Base-by-base conservation (phyloP, 2,797 vertebrate species). In the Premnoplex brunnescens region DNA sequence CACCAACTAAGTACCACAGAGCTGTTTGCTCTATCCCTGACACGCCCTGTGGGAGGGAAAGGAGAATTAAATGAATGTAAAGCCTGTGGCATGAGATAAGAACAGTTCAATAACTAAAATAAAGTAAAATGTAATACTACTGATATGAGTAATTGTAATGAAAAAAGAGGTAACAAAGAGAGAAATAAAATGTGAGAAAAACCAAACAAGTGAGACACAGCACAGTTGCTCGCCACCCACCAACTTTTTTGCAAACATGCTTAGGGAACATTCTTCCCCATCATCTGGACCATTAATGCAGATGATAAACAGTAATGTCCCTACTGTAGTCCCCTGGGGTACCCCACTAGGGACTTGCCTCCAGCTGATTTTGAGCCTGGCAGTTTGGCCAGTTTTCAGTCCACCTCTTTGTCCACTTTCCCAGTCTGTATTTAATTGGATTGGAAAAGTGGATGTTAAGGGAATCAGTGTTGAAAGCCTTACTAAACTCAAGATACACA, bases 11-110 rank as follows among this genome's bases (percentile, higher is more conserved):
- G 41, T 9, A 44, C 32, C 30, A 26, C 62, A 13, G 11, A 44
- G 32, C 8, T 16, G 17, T 8, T 26, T 44, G 41, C 32, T 44
- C 41, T 26, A 41, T 64, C 62, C 30, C 30, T n/a, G 41, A n/a
- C 15, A 22, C 10, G 7, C 20, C 7, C 8, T 16, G 32, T 17
- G 18, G 30, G 10, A 32, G 0, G 0, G 15, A 30, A 36, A 71
- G 7, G 22, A 16, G 24, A 64, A 41, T 0, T 14, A 30, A 12
- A 52, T 46, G 64, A 72, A 52, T 26, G 21, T 19, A 60, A 81
- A 54, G 54, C 3, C 14, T 39, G 44, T 64, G 9, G 10, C 21
- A 52, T 51, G 44, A 32, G n/a, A 39, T 41, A 39, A 20, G n/a
- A 77, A 12, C 18, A 46, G 24, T 12, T 34, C 19, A 46, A 27